Percentiles rank a stretch among this genome's conserved stretches.
Evolutionary conservation across 2,888 invertebrate species (phyloP).

Genomic region (Mimachlamys varia): DNA sequence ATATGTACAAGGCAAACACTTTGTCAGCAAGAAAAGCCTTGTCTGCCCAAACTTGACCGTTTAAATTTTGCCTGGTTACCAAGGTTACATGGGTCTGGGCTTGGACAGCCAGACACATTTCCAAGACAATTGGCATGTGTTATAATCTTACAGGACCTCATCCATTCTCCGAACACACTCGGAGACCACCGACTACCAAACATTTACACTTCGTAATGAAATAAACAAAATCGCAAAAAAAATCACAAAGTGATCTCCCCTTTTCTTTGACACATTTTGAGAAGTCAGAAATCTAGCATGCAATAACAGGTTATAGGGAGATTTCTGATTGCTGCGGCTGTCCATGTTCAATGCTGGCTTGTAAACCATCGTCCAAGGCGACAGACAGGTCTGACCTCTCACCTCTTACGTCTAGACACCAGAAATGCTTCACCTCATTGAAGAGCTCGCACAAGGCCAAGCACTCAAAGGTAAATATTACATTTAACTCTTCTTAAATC

Average conservation of each 20-base stretch:
- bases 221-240: slow-evolving; percentile 14
- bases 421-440: slow-evolving; percentile 5
- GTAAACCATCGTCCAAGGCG: slow-evolving; percentile 35
- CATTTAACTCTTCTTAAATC: slow-evolving; percentile 7
- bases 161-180: neutral
- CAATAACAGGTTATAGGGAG: slow-evolving; percentile 21
- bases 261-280: slow-evolving; percentile 4
- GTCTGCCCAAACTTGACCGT: slow-evolving; percentile 29
- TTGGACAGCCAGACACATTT: slow-evolving; percentile 34
- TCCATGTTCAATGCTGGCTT: slow-evolving; percentile 3
- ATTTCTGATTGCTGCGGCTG: slow-evolving; percentile 6
- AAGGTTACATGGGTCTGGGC: neutral
- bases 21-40: slow-evolving; percentile 1
- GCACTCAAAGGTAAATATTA: slow-evolving; percentile 23
- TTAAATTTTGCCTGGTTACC: slow-evolving; percentile 3
- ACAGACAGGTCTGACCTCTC: slow-evolving; percentile 14
- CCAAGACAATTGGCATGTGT: slow-evolving; percentile 34
- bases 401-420: neutral
- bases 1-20: slow-evolving; percentile 31
- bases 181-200: neutral
- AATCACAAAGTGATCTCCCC: neutral
- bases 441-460: neutral
- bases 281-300: neutral
- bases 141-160: slow-evolving; percentile 16
- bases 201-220: slow-evolving; percentile 10